Conservation (phyloP, 2,888 invertebrate genomes). For the Thera obeliscata region DNA sequence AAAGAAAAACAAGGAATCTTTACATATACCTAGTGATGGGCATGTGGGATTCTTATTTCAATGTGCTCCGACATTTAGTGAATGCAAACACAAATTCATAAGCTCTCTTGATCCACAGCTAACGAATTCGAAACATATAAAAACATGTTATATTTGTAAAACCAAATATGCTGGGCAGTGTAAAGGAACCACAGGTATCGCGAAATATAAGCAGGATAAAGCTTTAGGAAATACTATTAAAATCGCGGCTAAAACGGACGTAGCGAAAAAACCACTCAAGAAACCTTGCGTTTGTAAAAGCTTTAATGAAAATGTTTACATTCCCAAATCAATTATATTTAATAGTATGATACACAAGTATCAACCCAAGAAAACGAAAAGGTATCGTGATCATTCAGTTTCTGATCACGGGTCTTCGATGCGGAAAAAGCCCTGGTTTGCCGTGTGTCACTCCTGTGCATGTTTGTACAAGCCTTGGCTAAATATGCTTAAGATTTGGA, state of each 20-base stretch:
- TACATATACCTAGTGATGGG: neutral
- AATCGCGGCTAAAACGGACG: neutral
- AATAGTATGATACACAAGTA: conserved; percentile 36
- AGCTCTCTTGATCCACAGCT: neutral
- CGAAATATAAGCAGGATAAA: conserved; percentile 2
- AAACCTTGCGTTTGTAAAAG: neutral
- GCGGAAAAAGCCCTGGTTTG: conserved; percentile 53
- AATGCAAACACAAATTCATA: conserved; percentile 11
- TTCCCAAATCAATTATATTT: neutral
- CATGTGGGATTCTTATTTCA: conserved; percentile 2
- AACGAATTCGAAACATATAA: neutral
- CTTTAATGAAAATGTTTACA: neutral
- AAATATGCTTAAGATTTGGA: conserved; percentile 50
- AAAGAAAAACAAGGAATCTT: neutral
- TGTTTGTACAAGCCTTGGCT: conserved; percentile 64
- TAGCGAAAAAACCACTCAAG: neutral
- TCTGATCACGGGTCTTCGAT: conserved; percentile 56
- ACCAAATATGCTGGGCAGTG: neutral
- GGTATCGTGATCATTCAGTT: conserved; percentile 37
- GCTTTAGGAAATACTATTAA: neutral
- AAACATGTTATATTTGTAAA: conserved; percentile 12
- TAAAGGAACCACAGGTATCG: neutral
- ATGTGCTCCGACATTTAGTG: conserved; percentile 6
- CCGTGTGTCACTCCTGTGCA: conserved; percentile 55
- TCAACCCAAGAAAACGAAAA: conserved; percentile 30